A percentile compares a stretch with the other conserved stretches of the same genome.
Evolutionary conservation across 2,888 invertebrate genomes (phyloP).

Genomic region (Gasteruption jaculator): DNA sequence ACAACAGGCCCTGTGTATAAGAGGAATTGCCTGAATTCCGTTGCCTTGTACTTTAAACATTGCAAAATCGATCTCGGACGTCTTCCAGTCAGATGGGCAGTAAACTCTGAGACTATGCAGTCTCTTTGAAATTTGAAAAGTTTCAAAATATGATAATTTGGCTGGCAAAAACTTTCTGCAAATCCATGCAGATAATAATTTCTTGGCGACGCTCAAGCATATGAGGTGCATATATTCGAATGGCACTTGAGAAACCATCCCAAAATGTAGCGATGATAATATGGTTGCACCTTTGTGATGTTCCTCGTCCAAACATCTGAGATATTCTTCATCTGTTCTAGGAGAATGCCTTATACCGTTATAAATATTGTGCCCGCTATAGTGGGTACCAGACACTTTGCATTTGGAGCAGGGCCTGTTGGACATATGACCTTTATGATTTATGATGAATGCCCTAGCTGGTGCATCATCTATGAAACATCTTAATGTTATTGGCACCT

Average conservation of each 20-base stretch:
- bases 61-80: slow-evolving; percentile 21
- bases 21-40: slow-evolving; percentile 30
- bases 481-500: slow-evolving; percentile 16
- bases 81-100: slow-evolving; percentile 29
- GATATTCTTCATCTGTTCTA: slow-evolving; percentile 23
- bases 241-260: slow-evolving; percentile 20
- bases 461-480: slow-evolving; percentile 26
- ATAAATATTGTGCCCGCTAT: slow-evolving; percentile 17
- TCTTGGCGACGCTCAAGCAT: slow-evolving; percentile 20
- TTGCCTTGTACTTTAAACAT: slow-evolving; percentile 26
- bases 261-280: slow-evolving; percentile 17
- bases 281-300: slow-evolving; percentile 18
- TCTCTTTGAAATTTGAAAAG: slow-evolving; percentile 16
- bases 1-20: slow-evolving; percentile 30
- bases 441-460: slow-evolving; percentile 22
- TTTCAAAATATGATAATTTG: slow-evolving; percentile 14
- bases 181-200: slow-evolving; percentile 16
- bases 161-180: slow-evolving; percentile 12
- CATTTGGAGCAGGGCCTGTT: slow-evolving; percentile 25
- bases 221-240: slow-evolving; percentile 25
- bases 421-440: slow-evolving; percentile 22
- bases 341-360: slow-evolving; percentile 15
- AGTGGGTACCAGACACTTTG: slow-evolving; percentile 18
- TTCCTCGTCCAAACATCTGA: slow-evolving; percentile 12
- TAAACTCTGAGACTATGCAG: slow-evolving; percentile 15